Base-by-base conservation (phyloP, 2,797 vertebrate species). In the Buceros bicornis region DNA sequence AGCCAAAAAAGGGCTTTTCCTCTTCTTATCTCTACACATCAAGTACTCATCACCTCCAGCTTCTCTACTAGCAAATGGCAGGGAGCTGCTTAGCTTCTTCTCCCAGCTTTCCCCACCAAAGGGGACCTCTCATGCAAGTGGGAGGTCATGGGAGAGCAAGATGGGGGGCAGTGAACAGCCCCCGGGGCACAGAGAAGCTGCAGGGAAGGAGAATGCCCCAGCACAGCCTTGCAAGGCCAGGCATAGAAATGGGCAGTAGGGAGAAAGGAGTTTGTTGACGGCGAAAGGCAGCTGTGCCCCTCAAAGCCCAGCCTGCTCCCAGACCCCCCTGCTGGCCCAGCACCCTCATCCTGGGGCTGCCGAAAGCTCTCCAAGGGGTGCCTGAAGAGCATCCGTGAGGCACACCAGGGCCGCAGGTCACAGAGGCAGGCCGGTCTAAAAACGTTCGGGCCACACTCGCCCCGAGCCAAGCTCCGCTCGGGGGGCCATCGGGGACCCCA, bases 341-440 rank as follows among this genome's bases (percentile, higher is more conserved):
- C 42, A 22, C 25, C 20, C 8, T 9, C n/a, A 8, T 16, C n/a
- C 58, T 4, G 16, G 29, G 7, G 61, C 33, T 14, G 78, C 58
- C 13, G 5, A 12, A 16, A 33, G 26, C 82, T 29, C 29, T 35
- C 26, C 57, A 2, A 10, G 45, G 17, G 31, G 17, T 8, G 31
- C 8, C 1, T 2, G 40, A n/a, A 13, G 29, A 54, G 50, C 20
- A 47, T 6, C 43, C 5, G 0, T 2, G 45, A 54, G 74, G 13
- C 35, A 16, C 20, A 2, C 22, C 24, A 16, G 26, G 45, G 22
- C 26, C 15, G 70, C 2, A 13, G 35, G 73, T 37, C 45, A 25
- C 12, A 8, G 62, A 5, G 37, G 24, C 48, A 57, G 24, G 16
- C 28, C 18, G 13, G 24, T 1, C 18, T 35, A 11, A 76, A 56